phyloP scores from a whole-genome alignment of 2,888 invertebrate genomes.

The Synergus umbraculus region DNA sequence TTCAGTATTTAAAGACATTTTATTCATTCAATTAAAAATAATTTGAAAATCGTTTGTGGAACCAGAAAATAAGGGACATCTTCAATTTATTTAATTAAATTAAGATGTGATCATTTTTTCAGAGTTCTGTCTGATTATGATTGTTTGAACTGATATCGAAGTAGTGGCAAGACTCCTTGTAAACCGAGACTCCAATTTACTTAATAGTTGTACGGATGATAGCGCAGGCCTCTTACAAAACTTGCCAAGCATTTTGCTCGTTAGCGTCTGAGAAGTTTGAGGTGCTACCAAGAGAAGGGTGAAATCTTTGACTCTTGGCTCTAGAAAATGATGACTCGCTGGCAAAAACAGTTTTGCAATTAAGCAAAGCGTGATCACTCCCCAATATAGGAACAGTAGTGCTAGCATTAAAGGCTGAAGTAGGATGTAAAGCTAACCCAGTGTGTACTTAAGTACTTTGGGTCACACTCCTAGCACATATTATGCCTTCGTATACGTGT shows the following conservation, averaged over 20 bases:
- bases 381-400: conserved; percentile 28
- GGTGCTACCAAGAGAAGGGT: neutral
- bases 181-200: conserved; percentile 14
- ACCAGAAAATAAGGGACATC: neutral
- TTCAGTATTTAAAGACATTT: neutral
- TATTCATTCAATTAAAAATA: neutral
- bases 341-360: conserved; percentile 26
- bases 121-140: neutral
- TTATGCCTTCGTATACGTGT: conserved; percentile 21
- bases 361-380: neutral
- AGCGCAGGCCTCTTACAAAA: conserved; percentile 19
- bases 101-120: neutral
- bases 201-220: conserved; percentile 1
- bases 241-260: conserved; percentile 33
- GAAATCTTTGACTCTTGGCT: neutral
- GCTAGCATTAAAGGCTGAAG: conserved; percentile 49
- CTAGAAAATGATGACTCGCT: conserved; percentile 5
- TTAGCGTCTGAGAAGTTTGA: conserved; percentile 20
- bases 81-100: neutral
- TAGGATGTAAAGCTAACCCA: conserved; percentile 43
- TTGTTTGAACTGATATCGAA: neutral
- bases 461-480: conserved; percentile 51
- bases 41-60: neutral
- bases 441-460: conserved; percentile 58
- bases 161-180: conserved; percentile 5